Evolutionary conservation across 2,113 vertebrate species (phyloP).

Genomic region (Chionis minor): DNA sequence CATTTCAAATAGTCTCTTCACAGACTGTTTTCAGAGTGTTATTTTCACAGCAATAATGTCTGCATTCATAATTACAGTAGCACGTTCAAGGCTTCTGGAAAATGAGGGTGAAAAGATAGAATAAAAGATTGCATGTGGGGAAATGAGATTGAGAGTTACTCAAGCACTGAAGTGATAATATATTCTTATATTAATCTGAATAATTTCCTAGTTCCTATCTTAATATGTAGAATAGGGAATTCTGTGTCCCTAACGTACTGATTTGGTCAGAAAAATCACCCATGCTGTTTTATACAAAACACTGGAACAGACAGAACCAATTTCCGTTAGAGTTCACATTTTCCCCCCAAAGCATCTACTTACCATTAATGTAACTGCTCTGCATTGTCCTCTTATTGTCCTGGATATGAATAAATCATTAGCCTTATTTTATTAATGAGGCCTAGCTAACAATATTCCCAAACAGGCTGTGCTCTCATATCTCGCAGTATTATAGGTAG

Average conservation of each 20-base stretch:
- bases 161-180: slow-evolving; percentile 20
- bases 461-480: slow-evolving; percentile 50
- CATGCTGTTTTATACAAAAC: slow-evolving; percentile 33
- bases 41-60: slow-evolving; percentile 58
- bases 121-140: slow-evolving; percentile 56
- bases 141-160: slow-evolving; percentile 36
- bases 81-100: slow-evolving; percentile 53
- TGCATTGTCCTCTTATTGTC: slow-evolving; percentile 73
- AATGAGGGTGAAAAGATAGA: slow-evolving; percentile 55
- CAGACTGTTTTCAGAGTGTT: slow-evolving; percentile 30
- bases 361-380: slow-evolving; percentile 64
- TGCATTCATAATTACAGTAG: slow-evolving; percentile 64
- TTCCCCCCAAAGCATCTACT: slow-evolving; percentile 62
- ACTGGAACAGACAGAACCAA: slow-evolving; percentile 52
- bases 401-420: slow-evolving; percentile 80
- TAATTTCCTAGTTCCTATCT: slow-evolving; percentile 41
- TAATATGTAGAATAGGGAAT: slow-evolving; percentile 50
- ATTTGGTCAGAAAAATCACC: slow-evolving; percentile 59
- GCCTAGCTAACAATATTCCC: slow-evolving; percentile 67
- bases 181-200: slow-evolving; percentile 45
- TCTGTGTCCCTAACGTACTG: slow-evolving; percentile 43
- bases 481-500: slow-evolving; percentile 32
- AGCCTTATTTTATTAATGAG: slow-evolving; percentile 80
- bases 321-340: slow-evolving; percentile 34
- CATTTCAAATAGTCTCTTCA: slow-evolving; percentile 11